Conservation (phyloP, 1,140 invertebrate genomes). For the Drosophila littoralis region DNA sequence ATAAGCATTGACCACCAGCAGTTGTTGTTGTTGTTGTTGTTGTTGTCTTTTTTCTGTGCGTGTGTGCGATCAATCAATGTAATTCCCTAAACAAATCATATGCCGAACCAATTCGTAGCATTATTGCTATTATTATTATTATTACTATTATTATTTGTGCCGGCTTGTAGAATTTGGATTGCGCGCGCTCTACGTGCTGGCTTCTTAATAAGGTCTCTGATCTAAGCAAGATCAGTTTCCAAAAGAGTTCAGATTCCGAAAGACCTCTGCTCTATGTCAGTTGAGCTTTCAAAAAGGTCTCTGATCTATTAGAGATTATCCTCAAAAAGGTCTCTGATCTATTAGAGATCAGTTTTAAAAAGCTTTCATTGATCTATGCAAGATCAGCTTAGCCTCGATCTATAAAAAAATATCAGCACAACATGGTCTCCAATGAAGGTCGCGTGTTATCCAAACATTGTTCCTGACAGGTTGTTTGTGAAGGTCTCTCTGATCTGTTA, state of each 20-base stretch:
- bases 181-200: not conserved
- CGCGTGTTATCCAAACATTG: not conserved
- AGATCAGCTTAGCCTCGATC: not conserved
- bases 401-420: slow-evolving; percentile 3
- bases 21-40: slow-evolving; percentile 25
- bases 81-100: slow-evolving; percentile 18
- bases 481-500: not conserved
- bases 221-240: not conserved
- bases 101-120: slow-evolving; percentile 40
- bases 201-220: not conserved
- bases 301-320: not conserved
- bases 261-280: no score
- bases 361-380: not conserved
- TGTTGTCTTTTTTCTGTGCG: slow-evolving; percentile 11
- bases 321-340: not conserved
- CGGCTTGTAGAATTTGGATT: slow-evolving; percentile 9
- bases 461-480: not conserved
- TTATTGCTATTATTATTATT: slow-evolving; percentile 11
- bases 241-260: no score
- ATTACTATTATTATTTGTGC: slow-evolving; percentile 14
- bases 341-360: not conserved
- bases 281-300: not conserved
- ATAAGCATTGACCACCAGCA: slow-evolving; percentile 30
- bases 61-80: slow-evolving; percentile 51
- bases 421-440: not conserved